Conservation (phyloP, 2,888 invertebrate genomes). For the Julus scanicus region DNA sequence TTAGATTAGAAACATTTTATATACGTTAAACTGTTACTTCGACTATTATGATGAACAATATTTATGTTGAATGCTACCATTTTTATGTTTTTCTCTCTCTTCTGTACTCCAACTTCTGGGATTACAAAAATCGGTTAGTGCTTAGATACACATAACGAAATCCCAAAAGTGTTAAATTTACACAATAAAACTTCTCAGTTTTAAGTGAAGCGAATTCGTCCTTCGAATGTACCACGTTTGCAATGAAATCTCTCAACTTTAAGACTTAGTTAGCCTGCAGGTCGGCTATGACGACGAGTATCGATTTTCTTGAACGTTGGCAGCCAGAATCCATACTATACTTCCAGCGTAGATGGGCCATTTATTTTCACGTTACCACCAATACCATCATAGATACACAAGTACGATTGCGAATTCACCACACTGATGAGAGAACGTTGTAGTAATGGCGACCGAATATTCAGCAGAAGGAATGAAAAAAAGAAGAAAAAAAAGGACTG, state of each 20-base stretch:
- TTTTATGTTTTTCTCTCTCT: no score
- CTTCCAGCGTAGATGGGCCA: conserved; percentile 21
- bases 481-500: background rate
- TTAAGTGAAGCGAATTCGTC: background rate
- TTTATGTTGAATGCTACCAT: no score
- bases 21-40: no score
- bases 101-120: background rate
- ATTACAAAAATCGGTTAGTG: background rate
- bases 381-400: conserved; percentile 32
- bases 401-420: conserved; percentile 42
- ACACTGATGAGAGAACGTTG: conserved; percentile 3
- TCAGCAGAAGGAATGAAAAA: background rate
- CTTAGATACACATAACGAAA: background rate
- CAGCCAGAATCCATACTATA: conserved; percentile 8
- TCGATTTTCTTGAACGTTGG: conserved; percentile 11
- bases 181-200: background rate
- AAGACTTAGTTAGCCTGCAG: background rate
- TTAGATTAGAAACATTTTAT: no score
- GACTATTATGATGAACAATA: no score
- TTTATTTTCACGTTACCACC: conserved; percentile 42
- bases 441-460: background rate
- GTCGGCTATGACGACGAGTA: conserved; percentile 12
- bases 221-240: background rate
- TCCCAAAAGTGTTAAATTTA: background rate
- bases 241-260: background rate